Evolutionary conservation across 2,888 invertebrate genomes (phyloP).

Genomic region (Steinernema hermaphroditum): DNA sequence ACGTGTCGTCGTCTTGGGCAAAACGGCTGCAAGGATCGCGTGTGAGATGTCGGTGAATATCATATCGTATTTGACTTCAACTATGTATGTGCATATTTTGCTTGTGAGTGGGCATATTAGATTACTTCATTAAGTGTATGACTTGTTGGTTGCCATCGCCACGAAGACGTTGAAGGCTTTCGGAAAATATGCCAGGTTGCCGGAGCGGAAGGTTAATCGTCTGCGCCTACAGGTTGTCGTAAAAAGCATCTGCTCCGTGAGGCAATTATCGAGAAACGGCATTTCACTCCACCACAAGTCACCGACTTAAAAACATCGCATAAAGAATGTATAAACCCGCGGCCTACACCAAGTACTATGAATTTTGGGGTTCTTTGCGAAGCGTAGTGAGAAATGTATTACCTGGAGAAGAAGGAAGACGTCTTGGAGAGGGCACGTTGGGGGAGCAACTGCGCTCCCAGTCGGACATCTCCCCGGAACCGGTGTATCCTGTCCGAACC

Average conservation of each 20-base stretch:
- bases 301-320: too few relatives aligned
- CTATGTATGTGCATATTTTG: neutral
- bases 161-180: neutral
- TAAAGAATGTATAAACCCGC: too few relatives aligned
- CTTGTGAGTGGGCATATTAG: neutral
- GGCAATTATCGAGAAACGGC: too few relatives aligned
- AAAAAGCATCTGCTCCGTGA: too few relatives aligned
- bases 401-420: conserved; percentile 34
- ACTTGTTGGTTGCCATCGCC: neutral
- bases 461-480: conserved; percentile 59
- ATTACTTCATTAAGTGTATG: conserved; percentile 12
- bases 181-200: neutral
- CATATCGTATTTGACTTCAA: neutral
- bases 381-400: too few relatives aligned
- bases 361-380: too few relatives aligned
- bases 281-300: too few relatives aligned
- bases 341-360: too few relatives aligned
- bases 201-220: too few relatives aligned
- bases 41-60: neutral
- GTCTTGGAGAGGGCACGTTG: conserved; percentile 30
- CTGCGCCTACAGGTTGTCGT: too few relatives aligned
- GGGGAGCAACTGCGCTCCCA: conserved; percentile 53
- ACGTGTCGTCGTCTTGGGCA: neutral
- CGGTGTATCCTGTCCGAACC: conserved; percentile 41
- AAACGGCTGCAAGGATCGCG: conserved; percentile 9